Conservation (phyloP, 1,140 invertebrate species). For the Drosophila ficusphila region DNA sequence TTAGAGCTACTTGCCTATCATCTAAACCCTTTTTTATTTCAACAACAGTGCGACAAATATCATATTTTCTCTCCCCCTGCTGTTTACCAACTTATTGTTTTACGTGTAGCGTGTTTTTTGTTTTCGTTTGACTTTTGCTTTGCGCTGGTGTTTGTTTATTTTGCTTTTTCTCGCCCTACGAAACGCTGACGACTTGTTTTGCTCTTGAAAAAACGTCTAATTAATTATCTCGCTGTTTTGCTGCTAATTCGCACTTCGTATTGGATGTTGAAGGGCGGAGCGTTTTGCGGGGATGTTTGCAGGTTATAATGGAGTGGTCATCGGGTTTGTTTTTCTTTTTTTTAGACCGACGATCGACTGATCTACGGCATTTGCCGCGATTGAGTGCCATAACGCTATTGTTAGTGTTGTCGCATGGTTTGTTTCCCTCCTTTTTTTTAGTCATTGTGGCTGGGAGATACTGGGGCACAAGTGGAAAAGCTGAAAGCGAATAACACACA, state of each 20-base stretch:
- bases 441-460: background rate
- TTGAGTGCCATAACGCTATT: slow-evolving; percentile 9
- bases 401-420: slow-evolving; percentile 5
- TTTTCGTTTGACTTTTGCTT: background rate
- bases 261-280: slow-evolving; percentile 8
- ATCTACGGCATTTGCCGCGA: slow-evolving; percentile 20
- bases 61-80: too few species aligned
- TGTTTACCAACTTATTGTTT: background rate
- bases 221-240: slow-evolving; percentile 57
- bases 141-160: slow-evolving; percentile 13
- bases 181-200: slow-evolving; percentile 56
- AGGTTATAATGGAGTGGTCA: slow-evolving; percentile 5
- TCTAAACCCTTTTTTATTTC: background rate
- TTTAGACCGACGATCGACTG: slow-evolving; percentile 8
- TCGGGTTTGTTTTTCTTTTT: too few species aligned
- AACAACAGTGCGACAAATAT: too few species aligned
- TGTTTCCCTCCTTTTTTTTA: background rate
- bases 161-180: slow-evolving; percentile 14
- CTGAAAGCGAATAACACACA: slow-evolving; percentile 13
- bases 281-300: background rate
- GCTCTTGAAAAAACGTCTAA: slow-evolving; percentile 46
- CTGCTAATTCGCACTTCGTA: slow-evolving; percentile 45
- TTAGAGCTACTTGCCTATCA: too few species aligned
- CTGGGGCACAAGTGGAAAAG: slow-evolving; percentile 12
- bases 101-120: background rate